phyloP scores from a whole-genome alignment of 2,888 invertebrate genomes.

The Limenitis camilla region DNA sequence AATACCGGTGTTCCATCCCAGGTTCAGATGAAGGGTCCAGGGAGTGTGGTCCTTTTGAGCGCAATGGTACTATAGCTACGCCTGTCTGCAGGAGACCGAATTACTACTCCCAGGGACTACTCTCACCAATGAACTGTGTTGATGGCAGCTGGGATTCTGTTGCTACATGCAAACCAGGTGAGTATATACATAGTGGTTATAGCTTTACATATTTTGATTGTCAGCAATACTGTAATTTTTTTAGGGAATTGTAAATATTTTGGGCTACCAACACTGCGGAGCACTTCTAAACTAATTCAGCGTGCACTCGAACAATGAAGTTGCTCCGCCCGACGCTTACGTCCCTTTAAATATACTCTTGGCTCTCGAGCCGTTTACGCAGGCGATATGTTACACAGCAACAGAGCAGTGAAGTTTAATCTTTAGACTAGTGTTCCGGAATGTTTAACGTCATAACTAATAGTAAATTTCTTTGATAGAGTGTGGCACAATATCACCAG shows the following conservation, averaged over 20 bases:
- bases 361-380: not conserved
- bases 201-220: no score
- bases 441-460: not conserved
- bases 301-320: no score
- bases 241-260: no score
- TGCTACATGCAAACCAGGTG: slow-evolving; percentile 45
- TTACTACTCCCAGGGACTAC: slow-evolving; percentile 36
- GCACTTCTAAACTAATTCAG: no score
- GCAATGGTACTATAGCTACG: slow-evolving; percentile 34
- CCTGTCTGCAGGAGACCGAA: slow-evolving; percentile 41
- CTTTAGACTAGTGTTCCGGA: not conserved
- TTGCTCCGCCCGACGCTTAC: no score
- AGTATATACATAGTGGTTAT: slow-evolving; percentile 17
- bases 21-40: slow-evolving; percentile 28
- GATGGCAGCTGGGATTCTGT: slow-evolving; percentile 42
- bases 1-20: slow-evolving; percentile 35
- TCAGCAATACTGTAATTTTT: no score
- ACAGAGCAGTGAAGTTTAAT: not conserved
- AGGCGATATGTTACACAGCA: not conserved
- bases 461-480: slow-evolving; percentile 26
- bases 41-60: slow-evolving; percentile 35
- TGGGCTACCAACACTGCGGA: no score
- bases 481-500: slow-evolving; percentile 39
- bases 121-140: slow-evolving; percentile 39
- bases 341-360: no score